Base-by-base conservation (phyloP, 2,113 vertebrate species). In the Limnothrissa miodon region DNA sequence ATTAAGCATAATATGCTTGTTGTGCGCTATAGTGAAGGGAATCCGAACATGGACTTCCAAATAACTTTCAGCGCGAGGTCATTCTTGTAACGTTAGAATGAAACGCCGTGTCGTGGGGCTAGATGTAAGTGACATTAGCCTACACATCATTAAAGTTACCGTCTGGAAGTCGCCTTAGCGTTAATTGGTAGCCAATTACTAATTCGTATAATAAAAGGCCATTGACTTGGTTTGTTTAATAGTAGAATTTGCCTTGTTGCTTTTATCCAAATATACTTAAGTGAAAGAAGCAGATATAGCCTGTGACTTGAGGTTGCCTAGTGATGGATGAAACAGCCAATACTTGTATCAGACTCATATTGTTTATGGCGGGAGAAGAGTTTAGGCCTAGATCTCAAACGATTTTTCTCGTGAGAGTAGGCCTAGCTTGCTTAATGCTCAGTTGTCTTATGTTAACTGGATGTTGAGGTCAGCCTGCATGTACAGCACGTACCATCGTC, bases 41-140 rank as follows among this genome's bases (percentile, higher is more conserved):
- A 66, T 9, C 59, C 23, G 7, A 25, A 25, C 29, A 13, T 36
- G 15, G 15, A 0, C 11, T 70, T 33, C 33, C 33, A 70, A 21
- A 70, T 70, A 36, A 70, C 29, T 36, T 33, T 70, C 62, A 84
- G 2, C 83, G 81, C 70, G 45, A 87, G 15, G 70, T 84, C 89
- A 48, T 89, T 87, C 82, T 83, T 82, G 83, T 85, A 39, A 80
- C n/a, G n/a, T n/a, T n/a, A n/a, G n/a, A 59, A 36, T 85, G 33
- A 84, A 87, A 86, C 83, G 79, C 88, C 87, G 83, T 89, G 42
- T 78, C 53, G 45, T 83, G 33, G 6, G 39, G 5, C 59, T 70
- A 5, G 62, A 70, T 36, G 29, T 36, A 70, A 36, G 62, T 70
- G 29, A 25, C 9, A n/a, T n/a, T n/a, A n/a, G n/a, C 29, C 36